phyloP scores from a whole-genome alignment of 2,888 invertebrate genomes.

The Epirrhoe tristata region DNA sequence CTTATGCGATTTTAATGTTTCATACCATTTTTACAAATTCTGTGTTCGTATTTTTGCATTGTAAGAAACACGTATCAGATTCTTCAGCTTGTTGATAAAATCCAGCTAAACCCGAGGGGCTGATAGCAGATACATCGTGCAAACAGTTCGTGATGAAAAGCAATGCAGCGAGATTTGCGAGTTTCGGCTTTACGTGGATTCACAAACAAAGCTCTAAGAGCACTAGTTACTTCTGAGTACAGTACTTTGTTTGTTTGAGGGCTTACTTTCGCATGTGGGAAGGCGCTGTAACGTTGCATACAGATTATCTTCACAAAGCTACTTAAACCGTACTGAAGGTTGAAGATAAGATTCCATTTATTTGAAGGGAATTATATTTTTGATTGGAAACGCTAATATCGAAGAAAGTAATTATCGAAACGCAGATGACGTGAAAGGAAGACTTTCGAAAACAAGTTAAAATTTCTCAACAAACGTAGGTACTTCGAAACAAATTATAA shows the following conservation, averaged over 20 bases:
- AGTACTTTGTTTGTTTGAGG: conserved; percentile 29
- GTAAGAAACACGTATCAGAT: no score
- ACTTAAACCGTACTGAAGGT: neutral
- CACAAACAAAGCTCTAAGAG: conserved; percentile 12
- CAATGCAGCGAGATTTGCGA: conserved; percentile 47
- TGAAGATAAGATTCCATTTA: neutral
- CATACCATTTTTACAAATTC: no score
- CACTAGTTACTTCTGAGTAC: conserved; percentile 21
- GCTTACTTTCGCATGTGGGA: conserved; percentile 24
- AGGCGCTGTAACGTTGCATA: conserved; percentile 6
- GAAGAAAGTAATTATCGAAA: conserved; percentile 4
- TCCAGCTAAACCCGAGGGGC: neutral
- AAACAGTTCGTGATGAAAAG: conserved; percentile 68
- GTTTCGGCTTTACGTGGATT: conserved; percentile 33
- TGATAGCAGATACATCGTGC: conserved; percentile 47
- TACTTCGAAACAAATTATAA: conserved; percentile 46
- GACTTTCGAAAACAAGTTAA: conserved; percentile 11
- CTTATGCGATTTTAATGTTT: no score
- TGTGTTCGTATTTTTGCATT: no score
- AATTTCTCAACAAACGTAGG: conserved; percentile 13
- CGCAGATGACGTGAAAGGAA: conserved; percentile 1
- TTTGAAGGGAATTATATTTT: neutral
- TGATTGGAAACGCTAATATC: neutral
- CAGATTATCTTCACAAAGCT: conserved; percentile 10
- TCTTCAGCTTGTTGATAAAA: neutral